phyloP scores from a whole-genome alignment of 2,113 vertebrate genomes.

The Variabilichromis moorii region DNA sequence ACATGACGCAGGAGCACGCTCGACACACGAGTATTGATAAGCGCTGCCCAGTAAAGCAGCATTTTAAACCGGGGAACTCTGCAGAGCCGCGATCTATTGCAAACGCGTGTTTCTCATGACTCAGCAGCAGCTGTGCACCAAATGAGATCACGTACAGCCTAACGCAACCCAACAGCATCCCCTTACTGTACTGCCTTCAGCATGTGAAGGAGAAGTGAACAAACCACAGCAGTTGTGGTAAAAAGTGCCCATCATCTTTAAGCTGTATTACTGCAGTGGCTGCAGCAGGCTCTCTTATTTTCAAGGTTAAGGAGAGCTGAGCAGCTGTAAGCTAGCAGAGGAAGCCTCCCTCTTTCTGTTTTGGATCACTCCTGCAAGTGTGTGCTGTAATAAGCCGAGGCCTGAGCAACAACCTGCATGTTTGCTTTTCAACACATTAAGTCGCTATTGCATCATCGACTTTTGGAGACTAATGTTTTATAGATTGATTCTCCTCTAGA shows the following conservation, averaged over 20 bases:
- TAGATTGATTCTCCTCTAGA: not conserved
- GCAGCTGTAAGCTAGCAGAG: not conserved
- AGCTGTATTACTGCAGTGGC: not conserved
- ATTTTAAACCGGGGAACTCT: not conserved
- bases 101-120: not conserved
- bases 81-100: not conserved
- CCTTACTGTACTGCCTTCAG: not conserved
- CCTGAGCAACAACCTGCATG: not conserved
- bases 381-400: not conserved
- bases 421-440: not conserved
- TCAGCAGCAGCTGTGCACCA: constrained; percentile 22
- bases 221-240: not conserved
- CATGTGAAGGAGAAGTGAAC: not conserved
- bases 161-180: not conserved
- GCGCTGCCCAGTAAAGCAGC: not conserved
- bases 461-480: not conserved
- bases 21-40: not conserved
- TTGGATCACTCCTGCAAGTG: not conserved
- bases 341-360: not conserved
- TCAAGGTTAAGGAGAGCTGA: constrained; percentile 15
- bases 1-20: not conserved
- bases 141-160: not conserved
- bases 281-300: not conserved
- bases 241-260: not conserved
- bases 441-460: not conserved